Evolutionary conservation across 2,113 vertebrate species (phyloP).

Genomic region (Sinocyclocheilus grahami): DNA sequence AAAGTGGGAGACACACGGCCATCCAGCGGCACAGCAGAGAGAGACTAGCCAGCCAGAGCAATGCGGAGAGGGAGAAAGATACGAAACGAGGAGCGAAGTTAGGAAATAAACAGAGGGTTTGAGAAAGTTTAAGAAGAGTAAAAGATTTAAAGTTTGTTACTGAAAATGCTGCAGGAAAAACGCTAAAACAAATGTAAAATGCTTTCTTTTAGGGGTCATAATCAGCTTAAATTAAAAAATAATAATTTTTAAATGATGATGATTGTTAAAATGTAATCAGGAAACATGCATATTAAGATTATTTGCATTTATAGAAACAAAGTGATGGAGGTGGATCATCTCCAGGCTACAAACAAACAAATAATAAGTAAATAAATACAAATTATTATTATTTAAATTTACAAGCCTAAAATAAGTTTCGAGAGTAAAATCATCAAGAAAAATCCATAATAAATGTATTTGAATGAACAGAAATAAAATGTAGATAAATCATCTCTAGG

Average conservation of each 20-base stretch:
- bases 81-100: neutral
- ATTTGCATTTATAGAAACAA: neutral
- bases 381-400: too few relatives aligned
- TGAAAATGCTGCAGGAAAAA: neutral
- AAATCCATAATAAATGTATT: too few relatives aligned
- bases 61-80: conserved; percentile 39
- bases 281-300: neutral
- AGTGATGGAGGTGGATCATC: neutral
- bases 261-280: neutral
- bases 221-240: neutral
- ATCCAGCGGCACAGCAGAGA: conserved; percentile 57
- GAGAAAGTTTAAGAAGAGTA: neutral
- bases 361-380: too few relatives aligned
- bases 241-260: neutral
- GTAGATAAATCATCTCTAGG: too few relatives aligned
- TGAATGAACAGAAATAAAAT: too few relatives aligned
- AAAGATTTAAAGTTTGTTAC: neutral
- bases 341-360: neutral
- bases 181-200: neutral
- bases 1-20: conserved; percentile 55
- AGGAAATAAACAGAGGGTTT: neutral
- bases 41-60: conserved; percentile 65
- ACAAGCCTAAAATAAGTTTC: too few relatives aligned
- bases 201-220: neutral
- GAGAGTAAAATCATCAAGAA: too few relatives aligned